Evolutionary conservation across 1,140 invertebrate species (phyloP), one percentile per base, ranked within the genome.

Genomic region (Bombus confusus): DNA sequence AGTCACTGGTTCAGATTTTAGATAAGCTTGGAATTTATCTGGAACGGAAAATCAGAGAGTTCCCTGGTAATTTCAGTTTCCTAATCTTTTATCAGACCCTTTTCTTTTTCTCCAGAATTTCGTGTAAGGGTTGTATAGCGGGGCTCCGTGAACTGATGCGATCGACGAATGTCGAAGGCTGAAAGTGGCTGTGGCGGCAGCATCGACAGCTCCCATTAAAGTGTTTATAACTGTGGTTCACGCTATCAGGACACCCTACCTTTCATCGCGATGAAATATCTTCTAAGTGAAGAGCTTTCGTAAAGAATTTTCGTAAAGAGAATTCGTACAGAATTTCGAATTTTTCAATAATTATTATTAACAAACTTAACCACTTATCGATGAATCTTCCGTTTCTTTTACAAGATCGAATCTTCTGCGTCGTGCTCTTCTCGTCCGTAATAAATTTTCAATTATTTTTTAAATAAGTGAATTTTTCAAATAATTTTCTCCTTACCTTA

Each of bases 161-260:
- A 68, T 77, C 62, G 81, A 59, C 69, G 68, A 62, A 22, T 57
- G 78, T 80, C 73, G 76, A 79, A 75, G 62, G 39, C 31, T 47
- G 75, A 59, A 88, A 86, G 62, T 83, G 80, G 78, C 79, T 71
- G 28, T 10, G 62, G 13, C 57, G 69, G 37, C 41, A 41, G 59
- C 68, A 66, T 79, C 75, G 79, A 66, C 57, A 39, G 59, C 57
- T 34, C 74, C 74, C 59, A 80, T 80, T 86, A 78, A 77, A 39
- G 39, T 28, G 62, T 79, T 71, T 72, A 86, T 79, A 73, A 71
- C 78, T 59, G 69, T 80, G 87, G 74, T 86, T 83, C 85, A 88
- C 39, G 80, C 80, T 79, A 81, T 78, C 62, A 52, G 75, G 73
- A 82, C 77, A 83, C 37, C 59, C 37, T 68, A 31, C 13, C 22